These are phyloP conservation scores for Sebastiscus albofasciatus DNA, from an alignment of 2,797 vertebrate genomes.

Conservation along the genomic window DNA sequence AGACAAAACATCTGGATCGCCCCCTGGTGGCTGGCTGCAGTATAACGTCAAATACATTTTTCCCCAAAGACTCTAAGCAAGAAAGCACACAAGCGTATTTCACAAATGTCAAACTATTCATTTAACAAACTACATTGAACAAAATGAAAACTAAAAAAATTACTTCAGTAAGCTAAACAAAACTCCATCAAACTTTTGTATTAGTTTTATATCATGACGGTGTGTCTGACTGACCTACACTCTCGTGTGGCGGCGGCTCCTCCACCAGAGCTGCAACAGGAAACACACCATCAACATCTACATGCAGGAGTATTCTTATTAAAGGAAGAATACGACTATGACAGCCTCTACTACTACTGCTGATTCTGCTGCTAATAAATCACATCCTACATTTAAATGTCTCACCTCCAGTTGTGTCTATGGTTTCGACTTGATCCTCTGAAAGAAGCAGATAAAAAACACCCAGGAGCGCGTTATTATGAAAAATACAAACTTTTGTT, in stretches of 20 bases:
- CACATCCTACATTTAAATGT: background rate
- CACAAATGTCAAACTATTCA: no score
- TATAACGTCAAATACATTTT: no score
- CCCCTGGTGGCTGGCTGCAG: no score
- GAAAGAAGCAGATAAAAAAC: background rate
- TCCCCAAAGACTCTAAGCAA: no score
- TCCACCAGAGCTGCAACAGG: conserved; percentile 60
- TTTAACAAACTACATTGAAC: no score
- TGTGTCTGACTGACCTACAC: conserved; percentile 25
- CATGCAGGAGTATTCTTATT: background rate
- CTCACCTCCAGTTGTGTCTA: conserved; percentile 76
- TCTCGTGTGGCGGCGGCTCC: conserved; percentile 29
- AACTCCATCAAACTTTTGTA: no score
- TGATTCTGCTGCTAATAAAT: background rate
- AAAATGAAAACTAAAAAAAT: no score
- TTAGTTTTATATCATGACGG: background rate
- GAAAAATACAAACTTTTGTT: background rate
- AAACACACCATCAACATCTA: background rate
- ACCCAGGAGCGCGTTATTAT: fast-evolving
- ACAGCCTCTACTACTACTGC: background rate
- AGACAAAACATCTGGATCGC: no score
- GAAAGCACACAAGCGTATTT: no score
- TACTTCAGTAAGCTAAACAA: no score
- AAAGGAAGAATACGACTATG: background rate
- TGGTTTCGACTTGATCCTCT: conserved; percentile 37